These are phyloP conservation scores for Rhynchopsitta pachyrhyncha DNA, from an alignment of 2,113 vertebrate species.

Conservation along the genomic window DNA sequence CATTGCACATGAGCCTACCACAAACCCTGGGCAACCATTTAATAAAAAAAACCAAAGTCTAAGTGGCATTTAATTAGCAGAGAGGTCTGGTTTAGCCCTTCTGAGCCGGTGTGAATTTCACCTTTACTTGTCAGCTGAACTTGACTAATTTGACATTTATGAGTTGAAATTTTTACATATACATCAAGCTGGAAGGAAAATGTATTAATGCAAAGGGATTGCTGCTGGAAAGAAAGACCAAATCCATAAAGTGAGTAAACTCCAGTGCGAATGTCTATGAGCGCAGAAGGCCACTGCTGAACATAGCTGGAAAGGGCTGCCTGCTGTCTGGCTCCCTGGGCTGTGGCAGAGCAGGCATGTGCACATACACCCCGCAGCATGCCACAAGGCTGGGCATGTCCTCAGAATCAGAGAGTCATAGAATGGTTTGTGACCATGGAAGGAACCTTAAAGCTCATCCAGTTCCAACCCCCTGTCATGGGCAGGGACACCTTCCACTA, in stretches of 20 bases:
- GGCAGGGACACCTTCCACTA: neutral
- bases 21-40: neutral
- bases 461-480: neutral
- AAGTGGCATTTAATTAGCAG: neutral
- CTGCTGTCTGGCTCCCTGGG: neutral
- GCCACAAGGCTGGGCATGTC: neutral
- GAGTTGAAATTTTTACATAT: neutral
- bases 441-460: neutral
- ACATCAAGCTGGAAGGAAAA: neutral
- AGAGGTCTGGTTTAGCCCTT: neutral
- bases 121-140: neutral
- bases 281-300: neutral
- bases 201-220: neutral
- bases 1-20: neutral
- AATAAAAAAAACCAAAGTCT: neutral
- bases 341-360: neutral
- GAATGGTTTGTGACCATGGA: neutral
- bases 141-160: neutral
- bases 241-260: rapidly evolving
- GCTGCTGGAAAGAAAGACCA: neutral
- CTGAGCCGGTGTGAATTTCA: neutral
- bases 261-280: rapidly evolving
- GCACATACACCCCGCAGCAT: rapidly evolving
- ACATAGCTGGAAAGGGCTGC: neutral
- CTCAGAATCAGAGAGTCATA: neutral